Evolutionary conservation across 2,888 invertebrate genomes (phyloP), one percentile per base, ranked within the genome.

Genomic region (Ennomos quercinarius): DNA sequence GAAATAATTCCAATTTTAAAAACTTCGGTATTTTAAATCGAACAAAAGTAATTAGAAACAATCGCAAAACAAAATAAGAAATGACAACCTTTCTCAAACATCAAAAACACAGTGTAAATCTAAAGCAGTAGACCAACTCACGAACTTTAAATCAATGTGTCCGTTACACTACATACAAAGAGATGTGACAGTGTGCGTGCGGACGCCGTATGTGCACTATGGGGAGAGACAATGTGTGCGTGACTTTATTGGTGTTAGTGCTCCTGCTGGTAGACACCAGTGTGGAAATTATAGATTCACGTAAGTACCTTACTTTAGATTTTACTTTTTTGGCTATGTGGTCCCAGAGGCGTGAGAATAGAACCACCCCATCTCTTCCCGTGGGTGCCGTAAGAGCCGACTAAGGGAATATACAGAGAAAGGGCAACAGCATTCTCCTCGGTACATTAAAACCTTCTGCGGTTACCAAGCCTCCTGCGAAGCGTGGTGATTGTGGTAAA

Each of bases 201-300:
- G 82, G 80, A 82, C 78, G 77, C 73, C 65, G 66, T 64, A 65
- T 65, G 62, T 76, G 67, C 76, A 84, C 70, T 68, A 89, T 88
- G 88, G 83, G 80, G 61, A 76, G 67, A 60, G 80, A 83, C 75
- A 78, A 83, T 75, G 72, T 86, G 67, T 77, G 81, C 67, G 77
- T 78, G 64, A 54, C 79, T 62, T 70, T 75, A 61, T 56, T 84
- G 60, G 74, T 86, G 76, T 37, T 81, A 39, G 78, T 87, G 76
- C 58, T 87, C 40, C 76, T 75, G 54, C 62, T 87, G 70, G 81
- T 90, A 70, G 64, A 77, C 40, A 79, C 72, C 34, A 91, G 90
- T 50, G 74, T 84, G 72, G 91, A 91, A 76, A 87, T 88, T 38
- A 78, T 89, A 64, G 91, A 90, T 71, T 79, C 88, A 64, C 84